These are phyloP conservation scores for Dolichotis patagonum DNA, from an alignment of 2,113 vertebrate genomes.

Conservation along the genomic window DNA sequence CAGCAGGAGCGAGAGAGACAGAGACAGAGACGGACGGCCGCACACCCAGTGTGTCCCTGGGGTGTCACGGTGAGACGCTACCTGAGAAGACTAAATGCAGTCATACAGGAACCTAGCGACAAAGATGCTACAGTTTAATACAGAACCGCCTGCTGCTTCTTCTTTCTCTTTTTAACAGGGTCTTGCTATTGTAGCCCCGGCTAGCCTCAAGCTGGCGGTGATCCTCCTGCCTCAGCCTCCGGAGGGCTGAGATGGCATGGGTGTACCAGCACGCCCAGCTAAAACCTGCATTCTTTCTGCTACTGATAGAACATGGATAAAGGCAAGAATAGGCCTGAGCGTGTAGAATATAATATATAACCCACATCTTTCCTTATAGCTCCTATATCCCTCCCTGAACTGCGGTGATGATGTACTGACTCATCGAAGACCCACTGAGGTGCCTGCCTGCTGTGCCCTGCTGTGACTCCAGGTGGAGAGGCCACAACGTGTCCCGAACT, in stretches of 20 bases:
- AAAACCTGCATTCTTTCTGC: neutral
- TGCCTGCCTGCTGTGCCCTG: too few species aligned
- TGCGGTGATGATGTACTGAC: too few species aligned
- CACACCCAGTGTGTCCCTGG: neutral
- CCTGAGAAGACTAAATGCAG: neutral
- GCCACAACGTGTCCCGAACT: neutral
- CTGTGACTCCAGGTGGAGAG: accelerated
- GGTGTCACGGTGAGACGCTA: neutral
- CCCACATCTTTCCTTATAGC: neutral
- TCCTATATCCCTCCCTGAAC: neutral
- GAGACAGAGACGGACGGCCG: neutral
- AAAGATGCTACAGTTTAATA: neutral
- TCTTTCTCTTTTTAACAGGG: too few species aligned
- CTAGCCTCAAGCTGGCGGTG: too few species aligned
- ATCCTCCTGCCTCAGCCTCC: too few species aligned
- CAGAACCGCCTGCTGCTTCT: neutral
- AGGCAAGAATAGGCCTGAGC: neutral
- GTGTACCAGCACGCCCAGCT: too few species aligned
- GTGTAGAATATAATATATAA: neutral
- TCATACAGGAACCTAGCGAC: neutral
- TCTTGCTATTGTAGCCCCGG: too few species aligned
- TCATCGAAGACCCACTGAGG: neutral
- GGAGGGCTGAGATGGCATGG: too few species aligned
- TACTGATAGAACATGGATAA: neutral
- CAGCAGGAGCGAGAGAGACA: neutral